Conservation (phyloP, 2,113 vertebrate genomes). For the Etheostoma cragini region DNA sequence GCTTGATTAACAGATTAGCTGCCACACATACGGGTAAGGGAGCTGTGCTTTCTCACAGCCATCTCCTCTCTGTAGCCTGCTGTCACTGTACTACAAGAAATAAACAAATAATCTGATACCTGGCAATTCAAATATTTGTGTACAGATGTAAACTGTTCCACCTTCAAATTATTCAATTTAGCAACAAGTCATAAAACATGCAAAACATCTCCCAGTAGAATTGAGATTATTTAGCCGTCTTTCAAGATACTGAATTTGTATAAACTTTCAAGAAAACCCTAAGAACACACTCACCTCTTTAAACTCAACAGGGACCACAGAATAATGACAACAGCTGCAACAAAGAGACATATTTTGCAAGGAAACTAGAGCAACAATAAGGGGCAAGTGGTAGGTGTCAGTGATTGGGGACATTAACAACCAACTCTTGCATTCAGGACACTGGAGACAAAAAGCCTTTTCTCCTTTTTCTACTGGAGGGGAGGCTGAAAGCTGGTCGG, state of each 20-base stretch:
- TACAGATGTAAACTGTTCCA: neutral
- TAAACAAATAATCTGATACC: neutral
- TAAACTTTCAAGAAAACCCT: neutral
- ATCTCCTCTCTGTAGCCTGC: neutral
- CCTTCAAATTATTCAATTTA: conserved; percentile 6
- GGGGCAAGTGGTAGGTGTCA: conserved; percentile 19
- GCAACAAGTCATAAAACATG: conserved; percentile 1
- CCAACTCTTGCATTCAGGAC: conserved; percentile 55
- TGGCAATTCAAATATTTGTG: neutral
- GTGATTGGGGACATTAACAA: conserved; percentile 44
- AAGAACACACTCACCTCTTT: conserved; percentile 17
- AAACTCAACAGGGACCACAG: neutral
- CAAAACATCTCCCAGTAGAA: neutral
- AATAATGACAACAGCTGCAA: neutral
- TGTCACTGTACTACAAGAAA: conserved; percentile 4
- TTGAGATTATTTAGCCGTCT: too few species aligned
- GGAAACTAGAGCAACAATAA: conserved; percentile 29
- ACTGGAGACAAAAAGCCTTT: conserved; percentile 60
- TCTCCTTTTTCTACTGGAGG: conserved; percentile 58
- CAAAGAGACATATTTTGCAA: conserved; percentile 33
- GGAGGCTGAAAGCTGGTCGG: conserved; percentile 56
- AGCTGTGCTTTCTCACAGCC: conserved; percentile 32
- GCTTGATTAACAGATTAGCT: conserved; percentile 73
- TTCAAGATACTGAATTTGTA: too few species aligned
- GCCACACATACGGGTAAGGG: conserved; percentile 38